Conservation (phyloP, 2,113 vertebrate species). For the Triplophysa tibetana region DNA sequence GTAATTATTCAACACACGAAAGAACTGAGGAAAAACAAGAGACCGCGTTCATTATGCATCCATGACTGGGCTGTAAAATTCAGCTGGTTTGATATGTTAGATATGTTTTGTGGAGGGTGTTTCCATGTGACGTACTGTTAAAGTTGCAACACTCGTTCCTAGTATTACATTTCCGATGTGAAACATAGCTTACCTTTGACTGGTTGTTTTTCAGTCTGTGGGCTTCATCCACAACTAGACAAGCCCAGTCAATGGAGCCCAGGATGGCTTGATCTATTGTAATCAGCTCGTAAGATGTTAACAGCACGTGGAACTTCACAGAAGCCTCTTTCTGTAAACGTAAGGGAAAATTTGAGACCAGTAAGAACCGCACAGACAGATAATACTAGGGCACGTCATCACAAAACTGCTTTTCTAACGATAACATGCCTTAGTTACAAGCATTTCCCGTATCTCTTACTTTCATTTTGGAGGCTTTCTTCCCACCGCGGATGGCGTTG, state of each 20-base stretch:
- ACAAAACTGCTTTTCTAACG: neutral
- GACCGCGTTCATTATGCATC: neutral
- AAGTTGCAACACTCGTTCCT: too few species aligned
- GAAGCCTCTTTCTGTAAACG: conserved; percentile 89
- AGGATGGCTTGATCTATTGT: conserved; percentile 95
- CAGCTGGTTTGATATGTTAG: too few species aligned
- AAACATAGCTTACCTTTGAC: conserved; percentile 81
- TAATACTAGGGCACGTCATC: neutral
- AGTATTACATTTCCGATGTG: neutral
- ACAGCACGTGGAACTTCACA: conserved; percentile 92
- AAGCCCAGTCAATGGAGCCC: conserved; percentile 97
- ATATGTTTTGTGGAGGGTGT: too few species aligned
- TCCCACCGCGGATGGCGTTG: conserved; percentile 93
- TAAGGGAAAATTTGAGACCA: neutral
- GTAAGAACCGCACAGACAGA: neutral
- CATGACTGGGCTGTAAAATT: neutral
- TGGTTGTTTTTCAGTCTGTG: conserved; percentile 98
- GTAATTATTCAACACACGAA: conserved; percentile 93
- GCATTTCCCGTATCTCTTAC: conserved; percentile 62
- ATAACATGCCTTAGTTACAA: neutral
- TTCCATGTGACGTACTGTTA: too few species aligned
- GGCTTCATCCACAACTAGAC: conserved; percentile 95
- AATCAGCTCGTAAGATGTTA: conserved; percentile 94
- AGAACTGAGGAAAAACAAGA: conserved; percentile 78
- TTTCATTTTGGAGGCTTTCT: conserved; percentile 97